Conservation (phyloP, 2,113 vertebrate genomes). For the Malurus alboscapulatus region DNA sequence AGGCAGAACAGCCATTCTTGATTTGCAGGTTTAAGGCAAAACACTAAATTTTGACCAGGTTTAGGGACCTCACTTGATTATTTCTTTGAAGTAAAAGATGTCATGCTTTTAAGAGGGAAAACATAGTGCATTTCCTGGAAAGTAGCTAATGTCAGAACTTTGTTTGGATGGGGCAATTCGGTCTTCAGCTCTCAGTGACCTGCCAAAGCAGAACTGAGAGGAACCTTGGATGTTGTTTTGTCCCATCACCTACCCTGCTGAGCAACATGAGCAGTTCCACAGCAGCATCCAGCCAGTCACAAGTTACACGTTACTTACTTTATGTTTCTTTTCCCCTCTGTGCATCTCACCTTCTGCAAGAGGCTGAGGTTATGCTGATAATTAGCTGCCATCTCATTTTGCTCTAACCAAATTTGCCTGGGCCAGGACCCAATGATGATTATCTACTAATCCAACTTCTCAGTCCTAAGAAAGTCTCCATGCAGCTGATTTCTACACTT, state of each 20-base stretch:
- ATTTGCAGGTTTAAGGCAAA: background rate
- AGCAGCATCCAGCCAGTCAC: background rate
- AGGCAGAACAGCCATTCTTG: background rate
- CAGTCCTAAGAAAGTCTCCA: background rate
- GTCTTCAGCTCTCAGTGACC: background rate
- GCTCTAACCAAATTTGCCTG: background rate
- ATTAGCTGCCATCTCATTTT: background rate
- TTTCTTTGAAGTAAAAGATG: background rate
- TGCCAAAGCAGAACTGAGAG: background rate
- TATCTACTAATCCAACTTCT: background rate
- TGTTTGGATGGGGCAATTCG: background rate
- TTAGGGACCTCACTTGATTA: background rate
- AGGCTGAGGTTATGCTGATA: background rate
- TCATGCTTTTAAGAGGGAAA: background rate
- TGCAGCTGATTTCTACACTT: background rate
- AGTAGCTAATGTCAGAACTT: background rate
- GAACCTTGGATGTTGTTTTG: background rate
- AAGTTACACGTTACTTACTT: background rate
- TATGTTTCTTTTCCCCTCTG: background rate
- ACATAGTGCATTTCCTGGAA: background rate
- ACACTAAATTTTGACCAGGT: background rate
- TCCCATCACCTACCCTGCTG: background rate
- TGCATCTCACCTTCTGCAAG: background rate
- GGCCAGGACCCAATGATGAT: background rate
- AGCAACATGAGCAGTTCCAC: background rate